Percentiles rank a stretch among this genome's conserved stretches.
Evolutionary conservation across 2,888 invertebrate genomes (phyloP).

Genomic region (Drosophila barbarae): DNA sequence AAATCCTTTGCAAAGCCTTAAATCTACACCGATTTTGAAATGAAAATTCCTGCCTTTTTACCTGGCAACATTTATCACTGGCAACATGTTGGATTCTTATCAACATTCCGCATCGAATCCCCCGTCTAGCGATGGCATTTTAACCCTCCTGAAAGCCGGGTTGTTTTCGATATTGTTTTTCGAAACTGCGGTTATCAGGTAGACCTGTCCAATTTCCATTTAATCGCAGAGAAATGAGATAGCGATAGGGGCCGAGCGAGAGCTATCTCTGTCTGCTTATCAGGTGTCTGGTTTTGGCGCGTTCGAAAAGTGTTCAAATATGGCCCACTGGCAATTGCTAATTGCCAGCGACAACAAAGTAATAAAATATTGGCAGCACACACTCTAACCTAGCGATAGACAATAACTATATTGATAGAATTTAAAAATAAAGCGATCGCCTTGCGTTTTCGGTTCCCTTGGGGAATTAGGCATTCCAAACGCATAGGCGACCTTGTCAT

Average conservation of each 20-base stretch:
- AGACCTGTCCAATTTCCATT: constrained; percentile 20
- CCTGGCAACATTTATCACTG: constrained; percentile 14
- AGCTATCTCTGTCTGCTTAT: constrained; percentile 32
- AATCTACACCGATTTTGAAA: too few relatives aligned
- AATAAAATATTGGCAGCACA: constrained; percentile 34
- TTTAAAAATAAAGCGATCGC: constrained; percentile 11
- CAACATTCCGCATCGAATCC: constrained; percentile 26
- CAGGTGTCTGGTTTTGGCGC: constrained; percentile 31
- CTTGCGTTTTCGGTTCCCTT: constrained; percentile 8
- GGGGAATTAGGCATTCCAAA: constrained; percentile 32
- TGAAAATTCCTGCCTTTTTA: background rate
- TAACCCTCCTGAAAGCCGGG: constrained; percentile 10
- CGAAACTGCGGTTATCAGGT: constrained; percentile 19
- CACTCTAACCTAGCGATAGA: constrained; percentile 12
- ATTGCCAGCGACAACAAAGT: constrained; percentile 33
- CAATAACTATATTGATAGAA: constrained; percentile 25
- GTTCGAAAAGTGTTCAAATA: constrained; percentile 32
- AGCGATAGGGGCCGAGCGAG: constrained; percentile 12
- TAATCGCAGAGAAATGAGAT: constrained; percentile 20
- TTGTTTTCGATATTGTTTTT: constrained; percentile 29
- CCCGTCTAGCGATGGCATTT: constrained; percentile 31
- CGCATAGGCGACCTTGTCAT: constrained; percentile 40
- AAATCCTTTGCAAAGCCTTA: background rate
- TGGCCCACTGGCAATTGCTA: constrained; percentile 12
- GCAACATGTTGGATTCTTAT: constrained; percentile 13